These are phyloP conservation scores for Exephanes ischioxanthus DNA, from an alignment of 2,888 invertebrate genomes.

Conservation along the genomic window DNA sequence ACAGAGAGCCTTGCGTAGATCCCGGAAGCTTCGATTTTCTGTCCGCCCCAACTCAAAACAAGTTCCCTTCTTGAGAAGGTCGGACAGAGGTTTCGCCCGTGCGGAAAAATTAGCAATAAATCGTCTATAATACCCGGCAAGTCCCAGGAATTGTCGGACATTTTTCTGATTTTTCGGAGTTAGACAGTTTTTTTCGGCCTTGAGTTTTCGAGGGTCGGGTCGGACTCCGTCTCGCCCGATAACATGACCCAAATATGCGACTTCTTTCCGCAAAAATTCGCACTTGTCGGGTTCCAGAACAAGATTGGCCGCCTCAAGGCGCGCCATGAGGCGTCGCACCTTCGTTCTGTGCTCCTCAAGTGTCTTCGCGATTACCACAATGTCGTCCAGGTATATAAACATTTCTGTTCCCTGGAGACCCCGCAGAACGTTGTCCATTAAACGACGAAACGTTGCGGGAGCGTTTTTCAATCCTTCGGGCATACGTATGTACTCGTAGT, in stretches of 20 bases:
- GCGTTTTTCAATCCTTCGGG: conserved; percentile 16
- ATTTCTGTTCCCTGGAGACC: conserved; percentile 39
- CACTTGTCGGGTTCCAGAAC: no score
- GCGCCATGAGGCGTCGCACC: no score
- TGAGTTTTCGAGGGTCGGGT: conserved; percentile 8
- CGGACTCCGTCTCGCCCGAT: conserved; percentile 21
- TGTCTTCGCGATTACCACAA: neutral
- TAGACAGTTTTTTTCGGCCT: conserved; percentile 8
- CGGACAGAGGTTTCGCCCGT: neutral
- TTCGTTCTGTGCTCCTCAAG: neutral
- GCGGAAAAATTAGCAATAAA: no score
- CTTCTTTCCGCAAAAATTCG: neutral
- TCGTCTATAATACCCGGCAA: no score
- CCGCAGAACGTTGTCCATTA: conserved; percentile 16
- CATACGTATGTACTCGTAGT: conserved; percentile 34
- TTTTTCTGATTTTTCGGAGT: no score
- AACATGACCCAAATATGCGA: conserved; percentile 26
- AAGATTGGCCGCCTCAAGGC: no score
- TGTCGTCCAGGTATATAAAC: conserved; percentile 11
- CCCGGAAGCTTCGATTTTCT: neutral
- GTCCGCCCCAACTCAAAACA: neutral
- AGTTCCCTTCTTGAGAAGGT: neutral
- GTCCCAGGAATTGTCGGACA: no score
- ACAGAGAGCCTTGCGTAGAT: neutral
- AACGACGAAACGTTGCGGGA: neutral